phyloP scores from a whole-genome alignment of 2,797 vertebrate genomes.

The Tauraco hartlaubi region DNA sequence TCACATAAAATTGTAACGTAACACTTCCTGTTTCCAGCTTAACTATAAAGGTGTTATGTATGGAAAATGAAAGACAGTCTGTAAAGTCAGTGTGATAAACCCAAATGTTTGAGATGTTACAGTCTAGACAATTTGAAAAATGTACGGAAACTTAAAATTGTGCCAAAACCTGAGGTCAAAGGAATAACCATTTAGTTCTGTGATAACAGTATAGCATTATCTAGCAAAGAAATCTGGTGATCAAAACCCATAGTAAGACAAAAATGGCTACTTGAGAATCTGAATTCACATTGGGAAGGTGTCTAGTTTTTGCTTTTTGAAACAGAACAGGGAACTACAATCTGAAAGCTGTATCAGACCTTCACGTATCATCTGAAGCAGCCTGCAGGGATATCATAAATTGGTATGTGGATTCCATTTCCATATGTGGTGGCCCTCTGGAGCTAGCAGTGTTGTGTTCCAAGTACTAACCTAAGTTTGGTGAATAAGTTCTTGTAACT shows the following conservation, averaged over 20 bases:
- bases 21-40: neutral
- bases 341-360: neutral
- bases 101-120: neutral
- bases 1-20: neutral
- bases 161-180: neutral
- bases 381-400: neutral
- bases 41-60: neutral
- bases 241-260: neutral
- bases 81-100: neutral
- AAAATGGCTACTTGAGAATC: neutral
- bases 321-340: neutral
- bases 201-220: neutral
- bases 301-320: neutral
- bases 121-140: neutral
- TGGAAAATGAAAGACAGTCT: neutral
- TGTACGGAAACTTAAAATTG: neutral
- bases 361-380: neutral
- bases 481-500: neutral
- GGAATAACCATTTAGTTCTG: neutral
- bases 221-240: neutral
- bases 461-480: neutral
- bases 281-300: neutral
- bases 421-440: neutral
- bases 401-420: neutral
- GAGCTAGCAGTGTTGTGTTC: neutral